Conservation (phyloP, 2,888 invertebrate genomes). For the Camponotus fellah region DNA sequence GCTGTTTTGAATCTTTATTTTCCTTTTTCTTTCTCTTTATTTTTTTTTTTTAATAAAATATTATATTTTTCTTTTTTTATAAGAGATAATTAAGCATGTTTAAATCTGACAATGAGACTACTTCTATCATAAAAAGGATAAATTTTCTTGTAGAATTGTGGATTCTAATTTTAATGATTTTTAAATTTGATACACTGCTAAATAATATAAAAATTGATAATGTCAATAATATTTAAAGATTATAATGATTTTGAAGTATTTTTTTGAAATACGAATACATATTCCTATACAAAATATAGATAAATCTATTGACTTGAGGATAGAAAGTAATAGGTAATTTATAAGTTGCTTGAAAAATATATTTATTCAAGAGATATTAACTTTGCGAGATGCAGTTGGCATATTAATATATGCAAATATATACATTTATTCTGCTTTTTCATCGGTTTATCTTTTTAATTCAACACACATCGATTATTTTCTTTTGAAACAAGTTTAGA, state of each 20-base stretch:
- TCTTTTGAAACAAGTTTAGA: not conserved
- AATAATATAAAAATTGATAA: not conserved
- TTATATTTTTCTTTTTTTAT: no score
- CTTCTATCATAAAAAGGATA: not conserved
- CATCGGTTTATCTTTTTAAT: conserved; percentile 25
- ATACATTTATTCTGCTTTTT: conserved; percentile 1
- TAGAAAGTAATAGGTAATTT: not conserved
- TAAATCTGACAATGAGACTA: not conserved
- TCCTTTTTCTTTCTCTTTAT: not conserved
- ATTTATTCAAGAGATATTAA: not conserved
- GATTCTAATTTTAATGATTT: not conserved
- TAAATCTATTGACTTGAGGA: not conserved
- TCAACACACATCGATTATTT: conserved; percentile 21
- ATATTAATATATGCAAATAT: not conserved
- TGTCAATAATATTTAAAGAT: not conserved
- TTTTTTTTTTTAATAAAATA: not conserved
- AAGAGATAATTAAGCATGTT: not conserved
- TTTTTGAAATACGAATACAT: not conserved
- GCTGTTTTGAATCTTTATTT: not conserved
- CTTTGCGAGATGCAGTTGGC: not conserved
- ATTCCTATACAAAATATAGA: not conserved
- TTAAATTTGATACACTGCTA: not conserved
- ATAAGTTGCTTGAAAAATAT: not conserved
- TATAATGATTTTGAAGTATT: not conserved
- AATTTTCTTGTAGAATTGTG: not conserved